Conservation (phyloP, 2,888 invertebrate genomes). For the Leptinotarsa tumamoca region DNA sequence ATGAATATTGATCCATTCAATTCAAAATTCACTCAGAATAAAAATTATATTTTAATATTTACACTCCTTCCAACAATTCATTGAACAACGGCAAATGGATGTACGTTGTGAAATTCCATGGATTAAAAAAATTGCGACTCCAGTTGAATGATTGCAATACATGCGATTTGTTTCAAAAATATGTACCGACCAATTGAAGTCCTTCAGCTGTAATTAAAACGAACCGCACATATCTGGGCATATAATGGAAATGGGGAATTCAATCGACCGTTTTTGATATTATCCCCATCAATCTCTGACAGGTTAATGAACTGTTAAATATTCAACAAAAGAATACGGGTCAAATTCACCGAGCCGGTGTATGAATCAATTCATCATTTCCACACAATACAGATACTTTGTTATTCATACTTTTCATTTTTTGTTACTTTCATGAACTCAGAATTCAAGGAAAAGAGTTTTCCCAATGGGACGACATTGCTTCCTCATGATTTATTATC, state of each 20-base stretch:
- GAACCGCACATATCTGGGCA: neutral
- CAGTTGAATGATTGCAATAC: neutral
- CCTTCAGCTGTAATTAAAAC: slow-evolving; percentile 10
- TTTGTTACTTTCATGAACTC: slow-evolving; percentile 8
- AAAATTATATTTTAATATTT: too few relatives aligned
- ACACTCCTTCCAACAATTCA: too few relatives aligned
- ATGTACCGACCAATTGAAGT: slow-evolving; percentile 10
- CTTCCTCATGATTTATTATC: slow-evolving; percentile 11
- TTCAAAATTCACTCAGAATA: too few relatives aligned
- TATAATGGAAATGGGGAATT: slow-evolving; percentile 30
- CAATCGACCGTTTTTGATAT: slow-evolving; percentile 26
- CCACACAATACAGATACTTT: slow-evolving; percentile 12
- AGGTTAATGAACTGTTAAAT: slow-evolving; percentile 33
- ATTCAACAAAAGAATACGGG: slow-evolving; percentile 24
- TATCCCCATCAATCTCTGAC: slow-evolving; percentile 30
- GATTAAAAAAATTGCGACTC: neutral
- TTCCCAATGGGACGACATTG: neutral
- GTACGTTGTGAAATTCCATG: neutral
- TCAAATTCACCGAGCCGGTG: neutral
- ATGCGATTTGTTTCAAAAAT: slow-evolving; percentile 20
- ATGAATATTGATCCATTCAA: too few relatives aligned
- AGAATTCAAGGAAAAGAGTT: neutral
- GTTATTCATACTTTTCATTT: slow-evolving; percentile 13
- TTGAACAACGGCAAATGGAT: too few relatives aligned
- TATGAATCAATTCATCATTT: slow-evolving; percentile 13